Evolutionary conservation across 2,797 vertebrate genomes (phyloP), one percentile per base, ranked within the genome.

Genomic region (Fistularia tabacaria): DNA sequence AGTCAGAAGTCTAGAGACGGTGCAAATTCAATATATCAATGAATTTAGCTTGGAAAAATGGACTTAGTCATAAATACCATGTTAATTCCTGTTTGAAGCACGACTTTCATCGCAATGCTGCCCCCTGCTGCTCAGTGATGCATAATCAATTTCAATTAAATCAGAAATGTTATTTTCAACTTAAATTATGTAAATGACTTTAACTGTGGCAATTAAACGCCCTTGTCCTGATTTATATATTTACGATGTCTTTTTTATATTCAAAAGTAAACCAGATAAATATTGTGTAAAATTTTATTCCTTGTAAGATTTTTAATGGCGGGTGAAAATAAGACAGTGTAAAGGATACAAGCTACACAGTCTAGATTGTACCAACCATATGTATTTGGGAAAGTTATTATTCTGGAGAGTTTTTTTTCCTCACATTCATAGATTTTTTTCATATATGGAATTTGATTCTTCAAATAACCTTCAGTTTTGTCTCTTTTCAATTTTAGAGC

Each of bases 401-500:
- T 36, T 54, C 6, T 43, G 40, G 51, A 7, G 12, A 39, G 44
- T 9, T 47, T 40, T 25, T 51, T 10, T 1, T 54, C 3, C 1
- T 25, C 25, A 25, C 9, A 14, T 9, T 7, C 36, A 1, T 39
- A n/a, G 49, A 60, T 49, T 48, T 3, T 60, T 9, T 9, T 45
- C n/a, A 10, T n/a, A 41, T 38, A 1, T 43, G 1, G 25, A 25
- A 25, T 45, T 0, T 10, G 5, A 40, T 47, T 25, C 25, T 25
- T 25, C 25, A 25, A 47, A 47, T 15, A 0, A 36, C 46, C 0
- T 53, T 49, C 54, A 10, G 11, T 53, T 39, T 1, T 49, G 1
- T 1, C 43, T 1, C 38, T 14, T 46, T 55, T 64, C n/a, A 14
- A 52, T 14, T 80, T 36, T 53, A 91, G 91, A 85, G 51, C 74